These are phyloP conservation scores for Ictalurus furcatus DNA, from an alignment of 2,113 vertebrate species.

Conservation along the genomic window DNA sequence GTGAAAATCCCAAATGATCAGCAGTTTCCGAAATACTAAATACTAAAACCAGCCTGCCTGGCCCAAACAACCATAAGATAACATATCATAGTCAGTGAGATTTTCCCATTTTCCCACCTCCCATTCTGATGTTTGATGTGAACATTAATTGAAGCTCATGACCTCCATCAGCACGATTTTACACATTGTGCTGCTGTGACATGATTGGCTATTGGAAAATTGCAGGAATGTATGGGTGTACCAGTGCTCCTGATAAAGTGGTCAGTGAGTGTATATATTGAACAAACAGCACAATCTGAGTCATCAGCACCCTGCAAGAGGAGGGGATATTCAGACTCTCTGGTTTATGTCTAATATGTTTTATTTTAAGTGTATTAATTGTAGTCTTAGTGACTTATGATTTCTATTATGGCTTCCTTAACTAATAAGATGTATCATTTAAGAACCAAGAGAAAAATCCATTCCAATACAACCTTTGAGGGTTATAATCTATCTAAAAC, in stretches of 20 bases:
- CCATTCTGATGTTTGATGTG: not conserved
- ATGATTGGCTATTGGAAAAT: not conserved
- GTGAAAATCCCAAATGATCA: not conserved
- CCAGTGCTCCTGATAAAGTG: not conserved
- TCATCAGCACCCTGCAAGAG: slow-evolving; percentile 33
- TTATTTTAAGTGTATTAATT: slow-evolving; percentile 55
- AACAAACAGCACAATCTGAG: not conserved
- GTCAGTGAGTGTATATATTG: not conserved
- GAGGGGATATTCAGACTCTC: slow-evolving; percentile 52
- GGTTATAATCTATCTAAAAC: not conserved
- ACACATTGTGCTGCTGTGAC: not conserved
- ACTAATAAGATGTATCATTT: slow-evolving; percentile 54
- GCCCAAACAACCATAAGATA: not conserved
- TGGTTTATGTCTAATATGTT: slow-evolving; percentile 63
- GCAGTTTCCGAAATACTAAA: not conserved
- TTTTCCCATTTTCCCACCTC: not conserved
- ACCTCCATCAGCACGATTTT: not conserved
- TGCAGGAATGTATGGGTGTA: not conserved
- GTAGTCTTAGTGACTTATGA: slow-evolving; percentile 53
- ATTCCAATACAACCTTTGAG: not conserved
- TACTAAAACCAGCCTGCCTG: not conserved
- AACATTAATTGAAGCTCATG: not conserved
- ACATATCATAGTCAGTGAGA: not conserved
- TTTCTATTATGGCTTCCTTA: slow-evolving; percentile 59
- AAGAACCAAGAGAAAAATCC: slow-evolving; percentile 39